A percentile compares a stretch with the other conserved stretches of the same genome.
phyloP scores from a whole-genome alignment of 2,888 invertebrate genomes.

The Leptinotarsa peninsularis region DNA sequence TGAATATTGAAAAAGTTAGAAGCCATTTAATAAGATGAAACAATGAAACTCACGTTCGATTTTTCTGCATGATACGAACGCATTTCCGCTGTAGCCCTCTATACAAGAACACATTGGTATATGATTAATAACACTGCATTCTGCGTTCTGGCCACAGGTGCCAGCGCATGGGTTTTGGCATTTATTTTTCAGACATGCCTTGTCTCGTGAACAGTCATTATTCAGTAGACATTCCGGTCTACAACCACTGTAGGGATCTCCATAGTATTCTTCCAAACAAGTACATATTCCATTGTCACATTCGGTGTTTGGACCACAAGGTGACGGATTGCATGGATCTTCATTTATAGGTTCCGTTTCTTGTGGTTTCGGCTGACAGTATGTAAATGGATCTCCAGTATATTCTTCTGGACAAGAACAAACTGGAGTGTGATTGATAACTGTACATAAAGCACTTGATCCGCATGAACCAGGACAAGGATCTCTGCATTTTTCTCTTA shows the following conservation, averaged over 20 bases:
- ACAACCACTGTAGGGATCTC: slow-evolving; percentile 79
- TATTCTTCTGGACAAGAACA: slow-evolving; percentile 75
- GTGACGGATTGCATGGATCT: slow-evolving; percentile 77
- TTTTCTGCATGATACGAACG: slow-evolving; percentile 68
- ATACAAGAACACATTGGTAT: slow-evolving; percentile 83
- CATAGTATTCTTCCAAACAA: slow-evolving; percentile 76
- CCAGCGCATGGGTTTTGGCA: slow-evolving; percentile 80
- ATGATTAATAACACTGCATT: slow-evolving; percentile 81
- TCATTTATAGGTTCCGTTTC: slow-evolving; percentile 42
- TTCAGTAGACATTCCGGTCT: slow-evolving; percentile 80
- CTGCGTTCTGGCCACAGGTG: slow-evolving; percentile 79
- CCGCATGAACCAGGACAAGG: slow-evolving; percentile 82
- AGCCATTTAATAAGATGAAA: neutral
- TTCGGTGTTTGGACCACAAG: slow-evolving; percentile 83
- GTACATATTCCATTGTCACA: slow-evolving; percentile 75
- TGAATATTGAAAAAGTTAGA: neutral
- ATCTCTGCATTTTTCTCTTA: slow-evolving; percentile 79
- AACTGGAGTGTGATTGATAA: slow-evolving; percentile 77
- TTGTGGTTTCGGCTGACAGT: slow-evolving; percentile 64
- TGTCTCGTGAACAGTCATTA: slow-evolving; percentile 76
- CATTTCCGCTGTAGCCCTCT: slow-evolving; percentile 67
- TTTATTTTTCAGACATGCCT: slow-evolving; percentile 79
- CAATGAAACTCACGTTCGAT: slow-evolving; percentile 60
- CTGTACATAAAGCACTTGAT: slow-evolving; percentile 72
- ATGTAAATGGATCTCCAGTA: slow-evolving; percentile 71